Evolutionary conservation across 2,113 vertebrate species (phyloP), one percentile per base, ranked within the genome.

Genomic region (Rutilus rutilus): DNA sequence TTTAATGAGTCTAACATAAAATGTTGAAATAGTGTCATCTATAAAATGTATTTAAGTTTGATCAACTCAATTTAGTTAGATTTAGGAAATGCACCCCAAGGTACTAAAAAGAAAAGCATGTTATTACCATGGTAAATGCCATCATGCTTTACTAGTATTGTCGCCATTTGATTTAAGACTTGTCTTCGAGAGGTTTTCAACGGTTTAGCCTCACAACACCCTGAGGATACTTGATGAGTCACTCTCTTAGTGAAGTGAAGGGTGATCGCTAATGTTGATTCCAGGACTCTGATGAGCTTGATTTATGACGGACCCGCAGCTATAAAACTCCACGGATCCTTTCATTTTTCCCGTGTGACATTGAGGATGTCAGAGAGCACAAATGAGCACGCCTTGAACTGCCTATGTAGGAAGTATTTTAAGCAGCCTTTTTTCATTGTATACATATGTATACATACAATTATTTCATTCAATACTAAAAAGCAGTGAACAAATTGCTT

Each of bases 211-310:
- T 14, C 21, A n/a, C 54, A 62, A 62, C 62, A 79, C 77, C 57
- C 77, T 0, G 77, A 60, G 77, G 77, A 79, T 23, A 42, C 33
- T 9, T 59, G 36, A 79, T 12, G 21, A 42, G 57, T 79, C 77
- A 25, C 33, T 60, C 17, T 79, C 57, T 36, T 21, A 78, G 52
- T 78, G 27, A 36, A 78, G 52, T 78, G 52, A 30, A 8, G 36
- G 77, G 33, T 19, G 60, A 79, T 79, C 77, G 2, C 77, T 79
- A 25, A 79, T 79, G 57, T 79, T 79, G 77, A 79, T 79, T 79
- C 57, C 77, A 62, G 77, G 7, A 33, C 54, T 62, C 54, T 42
- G 77, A 21, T 42, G 77, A 79, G 33, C 21, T 1, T 42, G 77
- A 79, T 79, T 79, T 79, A 79, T 42, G 57, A 9, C 5, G 6